Base-by-base conservation (phyloP, 2,797 vertebrate species). In the Anguilla obscura region DNA sequence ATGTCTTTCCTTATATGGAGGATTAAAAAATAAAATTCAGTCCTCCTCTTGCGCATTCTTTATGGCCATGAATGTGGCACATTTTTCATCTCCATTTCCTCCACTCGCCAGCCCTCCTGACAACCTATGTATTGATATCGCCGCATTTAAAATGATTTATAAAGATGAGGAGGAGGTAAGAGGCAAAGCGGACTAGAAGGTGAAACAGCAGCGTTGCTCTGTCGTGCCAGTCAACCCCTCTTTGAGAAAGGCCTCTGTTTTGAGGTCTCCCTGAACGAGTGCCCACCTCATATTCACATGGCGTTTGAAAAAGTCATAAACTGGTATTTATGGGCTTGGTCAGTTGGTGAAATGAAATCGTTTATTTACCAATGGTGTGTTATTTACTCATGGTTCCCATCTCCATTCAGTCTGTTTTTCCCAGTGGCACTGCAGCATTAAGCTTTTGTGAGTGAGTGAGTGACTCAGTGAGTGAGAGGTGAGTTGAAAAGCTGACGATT, bases 21-120 rank as follows among this genome's bases (percentile, higher is more conserved):
- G 84, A 88, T 66, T n/a, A n/a, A 66, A n/a, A 85, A 85, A 60
- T 48, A 48, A 76, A 85, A 88, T 88, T 58, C 66, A 45, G 63
- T 45, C 87, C 83, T 50, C 48, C 52, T 24, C 27, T 80, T 79
- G 52, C 87, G 50, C 83, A 56, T 50, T 71, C 40, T 50, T 48
- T 60, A 60, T 83, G 16, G 63, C 56, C 66, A 88, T 27, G 69
- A 85, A 74, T 30, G 33, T 60, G 86, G 79, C 12, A 48, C 21
- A 52, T 48, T 48, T 63, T 48, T 66, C 86, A 82, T 30, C 33
- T 12, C 66, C 76, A 21, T 16, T 71, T 52, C 24, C 58, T 36
- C 48, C 79, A 40, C 36, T 8, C 21, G 2, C 18, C 54, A 84
- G 56, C 7, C 24, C 27, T 36, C 14, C 9, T 14, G 30, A 74